Evolutionary conservation across 2,797 vertebrate genomes (phyloP).

Genomic region (Cheracebus regulus): DNA sequence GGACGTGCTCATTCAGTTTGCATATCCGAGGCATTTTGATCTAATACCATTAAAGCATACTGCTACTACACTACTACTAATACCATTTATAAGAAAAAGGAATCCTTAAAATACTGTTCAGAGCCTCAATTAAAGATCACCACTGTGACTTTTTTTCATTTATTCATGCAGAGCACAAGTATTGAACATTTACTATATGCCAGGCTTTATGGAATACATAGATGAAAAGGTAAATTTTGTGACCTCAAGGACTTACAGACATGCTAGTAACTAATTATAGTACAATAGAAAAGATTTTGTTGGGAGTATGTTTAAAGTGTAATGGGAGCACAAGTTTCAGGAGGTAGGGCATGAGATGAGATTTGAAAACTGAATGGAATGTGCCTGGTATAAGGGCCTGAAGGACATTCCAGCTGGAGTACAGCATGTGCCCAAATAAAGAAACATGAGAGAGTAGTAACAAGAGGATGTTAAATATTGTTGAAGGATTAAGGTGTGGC

Average conservation of each 20-base stretch:
- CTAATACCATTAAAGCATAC: background rate
- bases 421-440: background rate
- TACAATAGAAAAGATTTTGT: background rate
- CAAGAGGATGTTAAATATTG: background rate
- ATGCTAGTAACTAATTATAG: background rate
- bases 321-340: background rate
- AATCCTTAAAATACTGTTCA: conserved; percentile 5
- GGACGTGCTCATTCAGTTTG: background rate
- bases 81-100: conserved; percentile 31
- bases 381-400: background rate
- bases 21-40: conserved; percentile 3
- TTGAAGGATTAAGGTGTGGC: background rate
- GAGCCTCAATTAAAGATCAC: background rate
- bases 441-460: background rate
- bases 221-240: background rate
- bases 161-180: background rate
- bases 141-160: background rate
- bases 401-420: background rate
- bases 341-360: background rate
- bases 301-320: background rate
- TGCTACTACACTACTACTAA: background rate
- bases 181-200: background rate
- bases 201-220: background rate
- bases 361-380: background rate
- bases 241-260: background rate